Evolutionary conservation across 2,797 vertebrate species (phyloP).

Genomic region (Danio kyathit): DNA sequence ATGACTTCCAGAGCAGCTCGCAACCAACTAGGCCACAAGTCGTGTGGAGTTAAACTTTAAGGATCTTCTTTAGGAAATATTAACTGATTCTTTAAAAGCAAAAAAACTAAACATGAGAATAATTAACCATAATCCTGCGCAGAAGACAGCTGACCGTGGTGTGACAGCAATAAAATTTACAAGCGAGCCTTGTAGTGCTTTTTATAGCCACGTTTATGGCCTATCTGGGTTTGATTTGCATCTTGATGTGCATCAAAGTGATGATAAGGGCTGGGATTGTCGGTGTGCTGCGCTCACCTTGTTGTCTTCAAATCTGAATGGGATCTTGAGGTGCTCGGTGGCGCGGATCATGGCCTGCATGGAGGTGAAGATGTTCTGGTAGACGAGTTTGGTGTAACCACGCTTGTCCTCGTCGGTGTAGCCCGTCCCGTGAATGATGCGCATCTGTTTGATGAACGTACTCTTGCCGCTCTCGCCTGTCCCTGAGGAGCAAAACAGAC

Average conservation of each 20-base stretch:
- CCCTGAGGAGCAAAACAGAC: constrained; percentile 72
- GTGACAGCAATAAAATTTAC: constrained; percentile 39
- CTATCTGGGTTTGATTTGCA: constrained; percentile 51
- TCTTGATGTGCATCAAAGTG: constrained; percentile 29
- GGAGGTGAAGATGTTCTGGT: constrained; percentile 99
- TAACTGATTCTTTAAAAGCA: constrained; percentile 28
- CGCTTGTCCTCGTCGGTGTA: constrained; percentile 98
- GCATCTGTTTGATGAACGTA: constrained; percentile 99
- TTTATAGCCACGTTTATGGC: constrained; percentile 51
- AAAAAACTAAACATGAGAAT: constrained; percentile 35
- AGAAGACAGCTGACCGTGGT: constrained; percentile 7
- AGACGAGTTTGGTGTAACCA: constrained; percentile 95
- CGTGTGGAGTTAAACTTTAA: constrained; percentile 19
- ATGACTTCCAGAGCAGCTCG: constrained; percentile 20
- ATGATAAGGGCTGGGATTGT: neutral
- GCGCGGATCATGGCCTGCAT: constrained; percentile 99
- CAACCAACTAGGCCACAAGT: constrained; percentile 20
- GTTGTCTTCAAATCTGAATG: constrained; percentile 94
- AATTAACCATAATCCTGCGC: constrained; percentile 30
- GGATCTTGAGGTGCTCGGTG: constrained; percentile 94
- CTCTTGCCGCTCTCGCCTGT: constrained; percentile 99
- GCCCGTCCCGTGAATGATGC: constrained; percentile 97
- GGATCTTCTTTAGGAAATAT: constrained; percentile 33
- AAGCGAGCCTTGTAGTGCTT: constrained; percentile 34
- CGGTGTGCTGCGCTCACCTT: constrained; percentile 78